Conservation (phyloP, 2,113 vertebrate species). For the Odocoileus hemionus region DNA sequence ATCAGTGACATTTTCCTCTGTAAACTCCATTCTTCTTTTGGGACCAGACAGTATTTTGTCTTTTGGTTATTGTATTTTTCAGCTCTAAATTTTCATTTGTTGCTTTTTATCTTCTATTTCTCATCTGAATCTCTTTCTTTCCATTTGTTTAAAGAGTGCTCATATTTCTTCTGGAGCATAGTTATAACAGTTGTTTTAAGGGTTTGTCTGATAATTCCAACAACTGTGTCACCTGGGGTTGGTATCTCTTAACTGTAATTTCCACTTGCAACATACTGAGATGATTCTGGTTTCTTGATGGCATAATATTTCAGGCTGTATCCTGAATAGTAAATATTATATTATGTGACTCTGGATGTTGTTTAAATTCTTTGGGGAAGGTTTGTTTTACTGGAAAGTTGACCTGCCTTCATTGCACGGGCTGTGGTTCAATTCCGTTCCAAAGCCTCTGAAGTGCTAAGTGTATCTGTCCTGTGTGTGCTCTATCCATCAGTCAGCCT, state of each 20-base stretch:
- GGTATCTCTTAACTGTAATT: not conserved
- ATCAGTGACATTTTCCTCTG: not conserved
- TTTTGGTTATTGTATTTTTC: not conserved
- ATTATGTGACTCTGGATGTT: not conserved
- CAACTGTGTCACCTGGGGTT: not conserved
- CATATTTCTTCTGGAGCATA: not conserved
- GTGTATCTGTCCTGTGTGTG: not conserved
- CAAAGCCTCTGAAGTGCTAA: not conserved
- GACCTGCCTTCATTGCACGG: not conserved
- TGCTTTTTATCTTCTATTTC: not conserved
- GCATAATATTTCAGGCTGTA: not conserved
- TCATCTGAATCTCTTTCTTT: not conserved
- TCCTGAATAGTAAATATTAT: not conserved
- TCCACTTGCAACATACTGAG: not conserved
- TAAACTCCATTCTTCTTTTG: not conserved
- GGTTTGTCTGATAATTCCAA: not conserved
- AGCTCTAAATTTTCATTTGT: not conserved
- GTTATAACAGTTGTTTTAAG: not conserved
- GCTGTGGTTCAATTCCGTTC: not conserved
- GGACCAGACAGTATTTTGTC: not conserved
- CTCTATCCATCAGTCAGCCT: not conserved
- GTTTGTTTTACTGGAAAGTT: not conserved
- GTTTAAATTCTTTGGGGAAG: not conserved
- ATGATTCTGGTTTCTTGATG: not conserved
- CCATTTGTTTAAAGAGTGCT: not conserved